Evolutionary conservation across 92 coral and sea anemone genomes (phyloP).

Genomic region (Metridium senile): DNA sequence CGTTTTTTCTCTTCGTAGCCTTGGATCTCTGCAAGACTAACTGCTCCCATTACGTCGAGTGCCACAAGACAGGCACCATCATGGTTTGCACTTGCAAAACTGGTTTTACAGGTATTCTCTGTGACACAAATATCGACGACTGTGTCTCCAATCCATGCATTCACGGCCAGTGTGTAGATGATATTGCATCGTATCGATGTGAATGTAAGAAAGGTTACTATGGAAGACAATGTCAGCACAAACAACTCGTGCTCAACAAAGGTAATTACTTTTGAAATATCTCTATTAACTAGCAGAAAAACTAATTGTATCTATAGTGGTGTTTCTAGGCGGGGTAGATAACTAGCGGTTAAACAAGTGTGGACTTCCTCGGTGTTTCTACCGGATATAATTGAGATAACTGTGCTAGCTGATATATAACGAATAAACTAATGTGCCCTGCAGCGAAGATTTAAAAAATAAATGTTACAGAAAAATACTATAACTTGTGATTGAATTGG

Average conservation of each 20-base stretch:
- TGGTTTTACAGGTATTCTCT: conserved; percentile 13
- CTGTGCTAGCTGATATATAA: no score
- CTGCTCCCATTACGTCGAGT: conserved; percentile 7
- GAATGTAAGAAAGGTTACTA: conserved; percentile 45
- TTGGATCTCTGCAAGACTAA: neutral
- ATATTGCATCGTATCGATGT: conserved; percentile 43
- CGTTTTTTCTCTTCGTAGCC: neutral
- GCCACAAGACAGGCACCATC: neutral
- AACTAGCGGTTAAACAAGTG: no score
- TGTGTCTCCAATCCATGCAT: conserved; percentile 23
- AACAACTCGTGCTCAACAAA: neutral
- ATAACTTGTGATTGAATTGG: no score
- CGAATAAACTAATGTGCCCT: no score
- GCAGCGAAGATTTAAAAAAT: no score
- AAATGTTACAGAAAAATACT: no score
- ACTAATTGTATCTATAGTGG: no score
- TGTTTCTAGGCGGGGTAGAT: no score
- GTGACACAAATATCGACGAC: conserved; percentile 25
- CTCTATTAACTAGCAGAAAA: no score
- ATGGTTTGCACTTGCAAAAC: conserved; percentile 19
- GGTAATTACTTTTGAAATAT: neutral
- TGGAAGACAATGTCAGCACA: conserved; percentile 39
- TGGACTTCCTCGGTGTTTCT: no score
- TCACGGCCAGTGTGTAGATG: conserved; percentile 10
- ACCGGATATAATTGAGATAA: no score